These are phyloP conservation scores for Anorthoa munda DNA, from an alignment of 2,888 invertebrate species.

Conservation along the genomic window DNA sequence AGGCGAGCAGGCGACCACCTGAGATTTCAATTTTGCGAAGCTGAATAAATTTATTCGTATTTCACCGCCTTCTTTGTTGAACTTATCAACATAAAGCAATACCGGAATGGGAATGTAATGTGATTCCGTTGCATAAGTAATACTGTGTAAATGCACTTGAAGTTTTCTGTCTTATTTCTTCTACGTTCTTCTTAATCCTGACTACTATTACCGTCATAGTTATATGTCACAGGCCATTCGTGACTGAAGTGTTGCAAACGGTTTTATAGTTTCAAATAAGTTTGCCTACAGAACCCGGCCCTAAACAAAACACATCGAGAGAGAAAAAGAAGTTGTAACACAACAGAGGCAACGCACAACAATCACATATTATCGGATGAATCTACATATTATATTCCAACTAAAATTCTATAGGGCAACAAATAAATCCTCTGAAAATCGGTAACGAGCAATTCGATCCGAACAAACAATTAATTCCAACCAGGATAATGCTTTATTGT, in stretches of 20 bases:
- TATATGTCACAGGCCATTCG: background rate
- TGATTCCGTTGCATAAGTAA: constrained; percentile 57
- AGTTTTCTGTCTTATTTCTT: background rate
- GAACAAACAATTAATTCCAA: constrained; percentile 40
- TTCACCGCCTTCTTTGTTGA: constrained; percentile 80
- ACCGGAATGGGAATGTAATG: constrained; percentile 67
- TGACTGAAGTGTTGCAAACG: too few relatives aligned
- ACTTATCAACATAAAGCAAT: constrained; percentile 75
- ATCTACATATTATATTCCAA: background rate
- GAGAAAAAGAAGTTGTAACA: background rate
- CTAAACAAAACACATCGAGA: background rate
- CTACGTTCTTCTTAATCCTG: background rate
- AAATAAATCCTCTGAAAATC: constrained; percentile 12
- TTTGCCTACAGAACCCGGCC: too few relatives aligned
- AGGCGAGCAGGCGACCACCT: constrained; percentile 83
- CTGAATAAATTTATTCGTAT: constrained; percentile 88
- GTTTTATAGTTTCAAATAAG: too few relatives aligned
- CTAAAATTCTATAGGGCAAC: background rate
- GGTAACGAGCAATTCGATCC: constrained; percentile 2
- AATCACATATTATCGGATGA: background rate
- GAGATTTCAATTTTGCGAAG: constrained; percentile 89
- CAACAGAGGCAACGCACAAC: background rate
- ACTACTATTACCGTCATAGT: background rate
- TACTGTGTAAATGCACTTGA: constrained; percentile 35
- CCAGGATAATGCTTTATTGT: constrained; percentile 43